These are phyloP conservation scores for Machimus rusticus DNA, from an alignment of 2,888 invertebrate genomes.

Conservation along the genomic window DNA sequence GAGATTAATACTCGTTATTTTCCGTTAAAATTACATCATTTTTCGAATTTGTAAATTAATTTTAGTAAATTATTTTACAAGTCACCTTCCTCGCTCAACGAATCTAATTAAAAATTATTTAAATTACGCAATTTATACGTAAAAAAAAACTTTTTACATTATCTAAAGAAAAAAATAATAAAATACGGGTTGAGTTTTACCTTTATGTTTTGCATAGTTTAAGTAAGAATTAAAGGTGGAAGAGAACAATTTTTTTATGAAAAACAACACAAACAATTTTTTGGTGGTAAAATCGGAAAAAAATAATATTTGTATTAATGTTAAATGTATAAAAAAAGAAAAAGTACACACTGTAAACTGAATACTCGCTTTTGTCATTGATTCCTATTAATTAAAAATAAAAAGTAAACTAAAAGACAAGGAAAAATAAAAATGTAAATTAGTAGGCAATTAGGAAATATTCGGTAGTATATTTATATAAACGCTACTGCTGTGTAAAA, in stretches of 20 bases:
- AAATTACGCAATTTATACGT: neutral
- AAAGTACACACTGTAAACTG: slow-evolving; percentile 36
- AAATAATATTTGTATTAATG: neutral
- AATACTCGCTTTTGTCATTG: slow-evolving; percentile 43
- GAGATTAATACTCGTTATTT: neutral
- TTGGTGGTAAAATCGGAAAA: neutral
- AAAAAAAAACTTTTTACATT: neutral
- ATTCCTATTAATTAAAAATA: slow-evolving; percentile 35
- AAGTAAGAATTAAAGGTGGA: neutral
- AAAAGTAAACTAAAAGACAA: neutral
- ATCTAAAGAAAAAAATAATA: neutral
- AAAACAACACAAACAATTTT: neutral
- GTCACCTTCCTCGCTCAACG: neutral
- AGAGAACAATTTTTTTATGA: neutral
- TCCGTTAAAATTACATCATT: neutral
- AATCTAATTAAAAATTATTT: neutral
- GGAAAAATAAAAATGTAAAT: slow-evolving; percentile 28
- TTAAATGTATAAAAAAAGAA: slow-evolving; percentile 12
- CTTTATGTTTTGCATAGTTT: neutral
- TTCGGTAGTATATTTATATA: slow-evolving; percentile 20
- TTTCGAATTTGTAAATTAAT: neutral
- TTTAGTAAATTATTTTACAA: neutral
- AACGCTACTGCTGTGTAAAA: slow-evolving; percentile 24
- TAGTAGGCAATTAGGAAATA: slow-evolving; percentile 23
- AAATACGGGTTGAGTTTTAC: neutral